A percentile compares a stretch with the other conserved stretches of the same genome.
These are phyloP conservation scores for Scolopax rusticola DNA, from an alignment of 2,797 vertebrate genomes.

Conservation along the genomic window DNA sequence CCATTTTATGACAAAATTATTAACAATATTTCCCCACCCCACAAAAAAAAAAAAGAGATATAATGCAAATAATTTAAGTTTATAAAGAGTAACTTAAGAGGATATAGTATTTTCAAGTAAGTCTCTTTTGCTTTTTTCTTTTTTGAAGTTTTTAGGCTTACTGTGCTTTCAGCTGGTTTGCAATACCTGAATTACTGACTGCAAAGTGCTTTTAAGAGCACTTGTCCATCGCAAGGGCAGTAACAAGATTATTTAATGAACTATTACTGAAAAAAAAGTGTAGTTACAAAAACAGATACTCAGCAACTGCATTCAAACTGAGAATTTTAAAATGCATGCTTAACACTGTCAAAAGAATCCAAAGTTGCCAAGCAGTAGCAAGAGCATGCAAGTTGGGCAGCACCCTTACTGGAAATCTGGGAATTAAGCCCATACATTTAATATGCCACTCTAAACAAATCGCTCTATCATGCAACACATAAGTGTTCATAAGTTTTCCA, in stretches of 20 bases:
- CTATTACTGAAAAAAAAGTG: not conserved
- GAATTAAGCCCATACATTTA: constrained; percentile 76
- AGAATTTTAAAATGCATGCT: constrained; percentile 76
- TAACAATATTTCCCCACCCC: not conserved
- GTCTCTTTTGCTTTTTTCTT: not conserved
- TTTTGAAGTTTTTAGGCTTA: not conserved
- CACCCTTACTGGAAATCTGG: constrained; percentile 45
- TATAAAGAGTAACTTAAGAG: not conserved
- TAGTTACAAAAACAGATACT: constrained; percentile 58
- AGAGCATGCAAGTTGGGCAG: constrained; percentile 70
- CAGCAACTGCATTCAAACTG: constrained; percentile 69
- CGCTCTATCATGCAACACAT: constrained; percentile 56
- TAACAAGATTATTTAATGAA: constrained; percentile 54
- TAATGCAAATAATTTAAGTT: not conserved
- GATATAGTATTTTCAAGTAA: not conserved
- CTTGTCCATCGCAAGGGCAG: constrained; percentile 51
- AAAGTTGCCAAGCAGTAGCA: constrained; percentile 59
- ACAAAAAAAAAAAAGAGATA: not conserved
- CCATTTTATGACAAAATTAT: not conserved
- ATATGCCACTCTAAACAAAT: constrained; percentile 80
- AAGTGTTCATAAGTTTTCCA: constrained; percentile 64
- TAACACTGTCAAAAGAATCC: constrained; percentile 59
- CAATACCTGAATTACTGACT: not conserved
- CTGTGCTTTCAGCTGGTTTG: not conserved
- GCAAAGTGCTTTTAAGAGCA: constrained; percentile 42